Evolutionary conservation across 1,140 invertebrate species (phyloP), one percentile per base, ranked within the genome.

Genomic region (Drosophila simulans): DNA sequence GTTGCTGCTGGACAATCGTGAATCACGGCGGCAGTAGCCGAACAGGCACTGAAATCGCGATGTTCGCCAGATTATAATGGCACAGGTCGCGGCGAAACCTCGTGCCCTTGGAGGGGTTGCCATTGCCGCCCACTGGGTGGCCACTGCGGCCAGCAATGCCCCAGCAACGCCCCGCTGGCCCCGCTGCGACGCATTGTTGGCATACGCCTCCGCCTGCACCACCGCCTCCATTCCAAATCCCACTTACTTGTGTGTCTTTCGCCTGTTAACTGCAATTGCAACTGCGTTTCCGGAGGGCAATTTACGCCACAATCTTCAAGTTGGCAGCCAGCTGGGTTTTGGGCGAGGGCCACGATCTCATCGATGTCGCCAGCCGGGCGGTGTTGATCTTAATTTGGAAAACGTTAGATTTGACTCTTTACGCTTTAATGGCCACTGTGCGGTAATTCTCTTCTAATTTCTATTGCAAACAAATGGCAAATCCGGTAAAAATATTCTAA

Each of bases 21-120:
- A 65, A 88, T 82, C 73, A 88, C 72, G 46, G 49, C 49, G 13
- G 48, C 64, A 63, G 57, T 66, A 71, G 64, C 60, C 46, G 46
- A 75, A 66, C 17, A 52, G 40, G 45, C 56, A 74, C 60, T 72
- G 57, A 55, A 53, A 71, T 46, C 62, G 88, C 51, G 49, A 55
- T 63, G 43, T 55, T 49, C 40, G 62, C 56, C 42, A 52, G 69
- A 69, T 70, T 69, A 60, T 56, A 81, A 75, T 64, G 59, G 65
- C 82, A 70, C 71, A 76, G 72, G 58, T 64, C 55, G 56, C 53
- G 64, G 48, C 66, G 55, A 39, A 55, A 86, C 49, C 59, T 59
- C 60, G 58, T 80, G 81, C 81, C 81, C 81, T 85, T 85, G 81
- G 65, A 55, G 57, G 81, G 73, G 82, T 74, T 82, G 79, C 77